These are phyloP conservation scores for Oreotrochilus melanogaster DNA, from an alignment of 2,113 vertebrate species.

Conservation along the genomic window DNA sequence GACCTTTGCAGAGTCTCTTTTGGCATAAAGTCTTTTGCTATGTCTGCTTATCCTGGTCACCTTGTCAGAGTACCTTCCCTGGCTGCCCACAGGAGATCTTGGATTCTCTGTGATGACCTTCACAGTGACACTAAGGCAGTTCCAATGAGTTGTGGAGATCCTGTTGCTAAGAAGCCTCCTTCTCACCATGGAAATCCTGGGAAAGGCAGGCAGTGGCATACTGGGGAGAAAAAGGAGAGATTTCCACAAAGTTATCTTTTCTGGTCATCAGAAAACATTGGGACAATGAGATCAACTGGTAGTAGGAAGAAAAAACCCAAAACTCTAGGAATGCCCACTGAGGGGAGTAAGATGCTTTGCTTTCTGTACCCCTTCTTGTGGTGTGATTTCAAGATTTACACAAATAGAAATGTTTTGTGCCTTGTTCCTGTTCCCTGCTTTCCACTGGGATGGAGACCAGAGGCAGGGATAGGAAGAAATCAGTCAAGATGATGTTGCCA, in stretches of 20 bases:
- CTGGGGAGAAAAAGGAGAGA: neutral
- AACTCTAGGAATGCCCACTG: neutral
- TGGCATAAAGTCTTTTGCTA: neutral
- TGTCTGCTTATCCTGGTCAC: neutral
- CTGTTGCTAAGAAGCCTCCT: neutral
- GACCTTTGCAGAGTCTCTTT: neutral
- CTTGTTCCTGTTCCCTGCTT: neutral
- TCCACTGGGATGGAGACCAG: neutral
- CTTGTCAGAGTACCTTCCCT: neutral
- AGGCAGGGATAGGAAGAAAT: slow-evolving; percentile 16
- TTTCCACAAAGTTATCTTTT: neutral
- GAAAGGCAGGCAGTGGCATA: neutral
- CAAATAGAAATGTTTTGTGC: neutral
- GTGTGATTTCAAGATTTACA: neutral
- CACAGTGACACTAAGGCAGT: neutral
- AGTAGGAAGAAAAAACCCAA: neutral
- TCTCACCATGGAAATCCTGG: neutral
- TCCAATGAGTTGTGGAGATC: neutral
- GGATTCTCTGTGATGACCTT: neutral
- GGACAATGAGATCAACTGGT: neutral
- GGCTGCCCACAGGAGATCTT: accelerated
- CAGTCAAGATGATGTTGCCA: slow-evolving; percentile 22
- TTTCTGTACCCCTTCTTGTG: neutral
- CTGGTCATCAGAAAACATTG: neutral
- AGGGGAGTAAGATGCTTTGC: neutral